Conservation (phyloP, 2,113 vertebrate species). For the Nothocercus julius region DNA sequence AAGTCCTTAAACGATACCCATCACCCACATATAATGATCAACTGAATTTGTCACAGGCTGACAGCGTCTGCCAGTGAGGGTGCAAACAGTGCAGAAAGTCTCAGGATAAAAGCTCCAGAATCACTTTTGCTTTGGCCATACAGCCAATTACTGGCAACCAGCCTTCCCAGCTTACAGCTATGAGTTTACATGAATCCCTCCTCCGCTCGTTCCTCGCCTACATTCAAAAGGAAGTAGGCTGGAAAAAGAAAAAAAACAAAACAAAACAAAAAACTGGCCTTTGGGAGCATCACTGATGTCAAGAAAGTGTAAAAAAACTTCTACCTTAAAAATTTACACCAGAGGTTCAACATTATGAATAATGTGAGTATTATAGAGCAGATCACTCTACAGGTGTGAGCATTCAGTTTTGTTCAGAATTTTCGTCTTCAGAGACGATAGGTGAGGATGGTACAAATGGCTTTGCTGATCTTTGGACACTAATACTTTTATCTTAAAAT, state of each 20-base stretch:
- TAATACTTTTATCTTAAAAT: background rate
- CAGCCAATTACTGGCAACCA: background rate
- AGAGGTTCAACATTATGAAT: background rate
- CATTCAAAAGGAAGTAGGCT: too few relatives aligned
- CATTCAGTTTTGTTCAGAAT: background rate
- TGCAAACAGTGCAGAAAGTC: background rate
- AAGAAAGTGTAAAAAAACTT: background rate
- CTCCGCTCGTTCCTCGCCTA: background rate
- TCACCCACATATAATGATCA: rapidly evolving
- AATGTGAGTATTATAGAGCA: too few relatives aligned
- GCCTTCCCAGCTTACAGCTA: background rate
- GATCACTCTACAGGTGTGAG: rapidly evolving
- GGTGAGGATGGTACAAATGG: background rate
- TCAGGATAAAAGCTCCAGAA: background rate
- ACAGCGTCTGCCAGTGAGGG: background rate
- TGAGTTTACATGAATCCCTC: background rate
- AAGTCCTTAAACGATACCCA: background rate
- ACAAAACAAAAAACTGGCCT: background rate
- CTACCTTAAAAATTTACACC: background rate
- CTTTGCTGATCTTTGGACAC: background rate
- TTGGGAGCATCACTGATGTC: background rate
- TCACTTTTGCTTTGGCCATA: background rate
- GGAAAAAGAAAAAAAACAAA: too few relatives aligned
- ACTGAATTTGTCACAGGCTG: background rate
- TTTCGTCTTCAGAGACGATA: background rate